Base-by-base conservation (phyloP, 2,797 vertebrate species). In the Phoxinus dragarum region DNA sequence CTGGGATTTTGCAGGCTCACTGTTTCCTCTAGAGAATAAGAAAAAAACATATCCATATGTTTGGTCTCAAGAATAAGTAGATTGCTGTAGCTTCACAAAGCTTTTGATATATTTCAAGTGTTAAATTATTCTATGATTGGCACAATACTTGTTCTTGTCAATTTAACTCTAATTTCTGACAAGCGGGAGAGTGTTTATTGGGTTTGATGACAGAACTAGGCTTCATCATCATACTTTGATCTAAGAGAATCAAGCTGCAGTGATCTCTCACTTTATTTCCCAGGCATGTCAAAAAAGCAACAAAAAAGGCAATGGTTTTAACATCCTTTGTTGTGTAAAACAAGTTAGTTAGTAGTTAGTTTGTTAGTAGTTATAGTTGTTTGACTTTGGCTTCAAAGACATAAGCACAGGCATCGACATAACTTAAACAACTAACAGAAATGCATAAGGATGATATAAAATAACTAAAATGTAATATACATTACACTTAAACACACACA, bases 81-180 rank as follows among this genome's bases (percentile, higher is more conserved):
- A 23, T 52, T 54, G 38, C 7, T 81, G 44, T 38, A 11, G 64
- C 21, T 38, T 2, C 31, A 69, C 31, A 17, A 69, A 69, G 47
- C 21, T 23, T 80, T 81, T 38, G 19, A 52, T 67, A 19, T 40
- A 49, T 6, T 40, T 54, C 3, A 47, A 21, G 17, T 49, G 31
- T 68, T 17, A n/a, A 69, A 52, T 12, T 38, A 68, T 81, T 80
- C 79, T 52, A 47, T 19, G 23, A 69, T 54, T 69, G 12, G 6
- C 19, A 52, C 21, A 38, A 16, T 36, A 12, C 64, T 52, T 52
- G 5, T 77, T 59, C 6, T 44, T 79, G 59, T 64, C 56, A 79
- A 44, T 66, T 44, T 5, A 14, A 12, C 17, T 79, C 23, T 11
- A 27, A 77, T 61, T 77, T 6, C 23, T 61, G 34, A 77, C 52